phyloP scores from a whole-genome alignment of 2,888 invertebrate species.

The Mystacides longicornis region DNA sequence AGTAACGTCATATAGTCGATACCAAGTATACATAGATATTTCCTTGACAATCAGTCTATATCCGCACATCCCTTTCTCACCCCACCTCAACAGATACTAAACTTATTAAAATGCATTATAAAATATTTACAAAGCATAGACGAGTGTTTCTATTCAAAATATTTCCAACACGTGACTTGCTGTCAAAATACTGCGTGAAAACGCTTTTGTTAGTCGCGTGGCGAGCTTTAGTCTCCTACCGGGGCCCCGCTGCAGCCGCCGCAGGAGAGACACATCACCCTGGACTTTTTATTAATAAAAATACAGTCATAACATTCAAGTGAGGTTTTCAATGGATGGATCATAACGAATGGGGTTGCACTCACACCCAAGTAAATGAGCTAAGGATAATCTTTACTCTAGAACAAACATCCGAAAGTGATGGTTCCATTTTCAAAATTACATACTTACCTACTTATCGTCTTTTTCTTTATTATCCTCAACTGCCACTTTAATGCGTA shows the following conservation, averaged over 20 bases:
- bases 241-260: conserved; percentile 23
- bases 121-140: conserved; percentile 10
- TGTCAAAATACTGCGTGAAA: conserved; percentile 26
- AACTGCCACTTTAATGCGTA: too few relatives aligned
- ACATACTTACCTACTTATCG: too few relatives aligned
- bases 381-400: too few relatives aligned
- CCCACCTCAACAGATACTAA: not conserved
- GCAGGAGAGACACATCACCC: conserved; percentile 7
- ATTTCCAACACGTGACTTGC: conserved; percentile 20
- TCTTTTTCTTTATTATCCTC: too few relatives aligned
- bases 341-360: not conserved
- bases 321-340: not conserved
- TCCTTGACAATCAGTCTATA: too few relatives aligned
- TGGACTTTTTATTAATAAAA: conserved; percentile 24
- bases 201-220: conserved; percentile 36
- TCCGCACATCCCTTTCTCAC: not conserved
- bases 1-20: too few relatives aligned
- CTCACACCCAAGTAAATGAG: too few relatives aligned
- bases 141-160: conserved; percentile 17
- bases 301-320: conserved; percentile 4
- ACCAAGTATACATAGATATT: too few relatives aligned
- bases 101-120: not conserved
- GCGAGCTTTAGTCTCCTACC: conserved; percentile 37
- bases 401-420: too few relatives aligned
- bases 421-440: too few relatives aligned